Evolutionary conservation across 2,797 vertebrate species (phyloP).

Genomic region (Liparis tanakae): DNA sequence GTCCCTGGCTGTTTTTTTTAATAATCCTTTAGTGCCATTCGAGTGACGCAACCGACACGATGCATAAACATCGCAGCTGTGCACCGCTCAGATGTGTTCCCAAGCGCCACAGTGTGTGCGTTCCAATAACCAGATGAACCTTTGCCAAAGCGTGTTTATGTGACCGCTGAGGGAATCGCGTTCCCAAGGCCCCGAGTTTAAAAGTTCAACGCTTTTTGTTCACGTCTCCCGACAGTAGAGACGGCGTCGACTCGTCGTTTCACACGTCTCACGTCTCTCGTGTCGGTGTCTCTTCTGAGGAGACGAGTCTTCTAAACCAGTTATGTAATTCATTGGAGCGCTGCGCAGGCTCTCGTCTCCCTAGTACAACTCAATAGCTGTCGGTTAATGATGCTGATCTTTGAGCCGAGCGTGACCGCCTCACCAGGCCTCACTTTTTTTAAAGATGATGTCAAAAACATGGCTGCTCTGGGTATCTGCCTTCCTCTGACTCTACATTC

Average conservation of each 20-base stretch:
- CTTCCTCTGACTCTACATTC: no score
- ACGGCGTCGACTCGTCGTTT: slow-evolving; percentile 46
- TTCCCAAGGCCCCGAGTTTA: slow-evolving; percentile 31
- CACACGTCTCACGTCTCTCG: slow-evolving; percentile 39
- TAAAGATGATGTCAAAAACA: no score
- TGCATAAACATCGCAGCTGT: slow-evolving; percentile 54
- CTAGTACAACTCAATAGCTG: slow-evolving; percentile 2
- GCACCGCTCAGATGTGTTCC: slow-evolving; percentile 27
- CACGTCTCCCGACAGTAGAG: slow-evolving; percentile 26
- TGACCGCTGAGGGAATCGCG: slow-evolving; percentile 1
- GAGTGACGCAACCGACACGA: slow-evolving; percentile 48
- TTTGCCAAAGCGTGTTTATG: slow-evolving; percentile 34
- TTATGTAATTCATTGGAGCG: not conserved
- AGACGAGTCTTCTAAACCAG: slow-evolving; percentile 1
- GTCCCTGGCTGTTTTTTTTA: slow-evolving; percentile 22
- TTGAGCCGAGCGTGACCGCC: slow-evolving; percentile 1
- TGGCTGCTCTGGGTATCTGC: no score
- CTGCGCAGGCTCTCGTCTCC: slow-evolving; percentile 2
- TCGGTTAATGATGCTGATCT: slow-evolving; percentile 1
- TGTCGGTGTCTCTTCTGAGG: slow-evolving; percentile 10
- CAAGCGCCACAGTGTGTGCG: slow-evolving; percentile 26
- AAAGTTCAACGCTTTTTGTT: slow-evolving; percentile 37
- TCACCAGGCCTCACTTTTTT: no score
- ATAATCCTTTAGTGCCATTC: slow-evolving; percentile 8
- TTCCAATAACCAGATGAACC: slow-evolving; percentile 30